Evolutionary conservation across 2,888 invertebrate species (phyloP), one percentile per base, ranked within the genome.

Genomic region (Spodoptera picta): DNA sequence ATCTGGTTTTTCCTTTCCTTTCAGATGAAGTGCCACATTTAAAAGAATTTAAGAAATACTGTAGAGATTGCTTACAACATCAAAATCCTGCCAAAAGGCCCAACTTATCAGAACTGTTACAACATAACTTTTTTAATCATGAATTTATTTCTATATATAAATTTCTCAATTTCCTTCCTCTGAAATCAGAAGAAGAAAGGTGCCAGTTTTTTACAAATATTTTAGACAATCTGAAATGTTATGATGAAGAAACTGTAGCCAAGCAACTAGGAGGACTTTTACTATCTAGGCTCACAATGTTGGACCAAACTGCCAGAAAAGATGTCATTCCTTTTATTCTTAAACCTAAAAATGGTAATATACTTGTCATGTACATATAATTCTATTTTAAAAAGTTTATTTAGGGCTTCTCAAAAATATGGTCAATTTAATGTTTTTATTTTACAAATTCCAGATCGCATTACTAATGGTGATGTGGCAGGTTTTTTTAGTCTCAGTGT

Each of bases 111-210:
- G 95, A 95, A 24, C 92, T 97, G 41, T 90, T 97, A 3, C 90
- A 95, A 56, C 97, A 98, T 90, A 96, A 96, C 50, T 97, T 97
- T 89, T 98, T 97, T 84, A 97, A 97, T 80, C 98, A 98, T 84
- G 97, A 98, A 82, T 98, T 98, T 86, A 96, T 98, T 67, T 94
- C 95, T 24, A 97, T 98, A 75, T 96, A 98, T 86, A 96, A 97
- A 71, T 98, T 98, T 90, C 93, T 98, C 0, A 96, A 96, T 78
- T 97, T 98, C 85, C 91, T 98, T 57, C 97, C 98, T 0, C 86
- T 98, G 44, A 98, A 98, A 88, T 95, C 95, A 61, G 96, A 97
- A 76, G 93, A 95, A 56, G 98, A 98, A 77, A 98, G 97, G 85
- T 95, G 96, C 71, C 92, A 95, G 60, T 98, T 98, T 88, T 98